Evolutionary conservation across 2,113 vertebrate genomes (phyloP).

Genomic region (Xiphophorus maculatus): DNA sequence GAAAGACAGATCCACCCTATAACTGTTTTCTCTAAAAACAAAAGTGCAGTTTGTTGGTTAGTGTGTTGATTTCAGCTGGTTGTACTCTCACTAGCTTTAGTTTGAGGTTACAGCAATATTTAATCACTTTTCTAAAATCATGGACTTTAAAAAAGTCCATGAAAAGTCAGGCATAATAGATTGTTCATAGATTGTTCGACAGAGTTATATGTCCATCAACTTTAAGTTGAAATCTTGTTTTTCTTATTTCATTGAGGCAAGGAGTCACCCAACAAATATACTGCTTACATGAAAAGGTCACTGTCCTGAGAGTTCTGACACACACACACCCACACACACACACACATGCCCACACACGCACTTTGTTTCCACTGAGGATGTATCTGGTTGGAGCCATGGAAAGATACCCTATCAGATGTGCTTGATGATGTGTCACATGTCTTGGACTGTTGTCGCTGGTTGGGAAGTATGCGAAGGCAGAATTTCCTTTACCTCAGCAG

Average conservation of each 20-base stretch:
- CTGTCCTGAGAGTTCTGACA: not conserved
- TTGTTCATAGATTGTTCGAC: too few species aligned
- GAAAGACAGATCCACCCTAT: constrained; percentile 22
- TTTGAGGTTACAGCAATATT: not conserved
- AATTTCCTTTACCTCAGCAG: constrained; percentile 67
- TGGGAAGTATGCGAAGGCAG: constrained; percentile 49
- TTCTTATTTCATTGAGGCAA: not conserved
- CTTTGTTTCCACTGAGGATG: constrained; percentile 75
- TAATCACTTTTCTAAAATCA: too few species aligned
- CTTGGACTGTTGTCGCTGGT: constrained; percentile 38
- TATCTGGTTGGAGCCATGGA: constrained; percentile 46
- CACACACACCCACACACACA: not conserved
- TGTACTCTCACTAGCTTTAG: not conserved
- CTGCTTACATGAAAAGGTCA: constrained; percentile 4
- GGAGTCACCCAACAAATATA: not conserved
- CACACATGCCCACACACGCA: not conserved
- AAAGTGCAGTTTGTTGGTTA: not conserved
- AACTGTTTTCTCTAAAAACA: not conserved
- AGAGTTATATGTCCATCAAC: not conserved
- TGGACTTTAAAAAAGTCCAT: too few species aligned
- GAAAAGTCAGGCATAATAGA: too few species aligned
- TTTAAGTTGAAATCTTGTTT: not conserved
- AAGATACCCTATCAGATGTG: constrained; percentile 49
- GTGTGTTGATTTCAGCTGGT: not conserved
- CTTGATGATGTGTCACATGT: constrained; percentile 43